Conservation (phyloP, 2,888 invertebrate genomes). For the Agrochola lota region DNA sequence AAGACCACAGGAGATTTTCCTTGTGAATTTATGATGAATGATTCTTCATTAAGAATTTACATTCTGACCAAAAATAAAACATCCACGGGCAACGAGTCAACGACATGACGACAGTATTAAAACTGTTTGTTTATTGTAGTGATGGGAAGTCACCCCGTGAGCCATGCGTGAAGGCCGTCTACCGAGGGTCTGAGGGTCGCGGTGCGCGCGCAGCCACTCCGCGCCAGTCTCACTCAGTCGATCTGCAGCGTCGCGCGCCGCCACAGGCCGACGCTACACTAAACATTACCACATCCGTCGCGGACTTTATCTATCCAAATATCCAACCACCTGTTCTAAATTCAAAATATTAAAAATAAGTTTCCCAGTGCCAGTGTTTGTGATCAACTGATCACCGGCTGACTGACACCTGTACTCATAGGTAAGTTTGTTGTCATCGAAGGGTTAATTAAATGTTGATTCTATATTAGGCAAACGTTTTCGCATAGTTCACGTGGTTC, state of each 20-base stretch:
- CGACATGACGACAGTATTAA: conserved; percentile 18
- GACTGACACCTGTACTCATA: conserved; percentile 68
- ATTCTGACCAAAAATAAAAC: not conserved
- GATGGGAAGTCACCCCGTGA: conserved; percentile 66
- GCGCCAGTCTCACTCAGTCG: conserved; percentile 80
- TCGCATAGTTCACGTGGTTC: conserved; percentile 87
- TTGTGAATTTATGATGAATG: too few species aligned
- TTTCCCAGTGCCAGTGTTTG: conserved; percentile 65
- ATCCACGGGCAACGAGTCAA: conserved; percentile 11
- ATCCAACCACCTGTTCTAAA: conserved; percentile 62
- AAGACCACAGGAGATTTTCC: not conserved
- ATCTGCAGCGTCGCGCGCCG: conserved; percentile 83
- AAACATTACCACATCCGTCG: conserved; percentile 61
- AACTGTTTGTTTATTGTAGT: conserved; percentile 48
- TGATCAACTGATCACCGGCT: conserved; percentile 59
- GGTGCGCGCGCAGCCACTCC: conserved; percentile 77
- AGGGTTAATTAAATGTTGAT: conserved; percentile 80
- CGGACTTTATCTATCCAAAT: conserved; percentile 66
- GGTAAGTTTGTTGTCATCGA: conserved; percentile 77
- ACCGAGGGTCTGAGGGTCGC: conserved; percentile 75
- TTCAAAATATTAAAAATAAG: conserved; percentile 40
- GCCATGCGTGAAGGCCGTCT: conserved; percentile 73
- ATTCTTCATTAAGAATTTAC: not conserved
- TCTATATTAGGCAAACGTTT: conserved; percentile 84
- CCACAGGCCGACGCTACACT: conserved; percentile 75